Base-by-base conservation (phyloP, 2,113 vertebrate genomes). In the Dissostichus mawsoni region DNA sequence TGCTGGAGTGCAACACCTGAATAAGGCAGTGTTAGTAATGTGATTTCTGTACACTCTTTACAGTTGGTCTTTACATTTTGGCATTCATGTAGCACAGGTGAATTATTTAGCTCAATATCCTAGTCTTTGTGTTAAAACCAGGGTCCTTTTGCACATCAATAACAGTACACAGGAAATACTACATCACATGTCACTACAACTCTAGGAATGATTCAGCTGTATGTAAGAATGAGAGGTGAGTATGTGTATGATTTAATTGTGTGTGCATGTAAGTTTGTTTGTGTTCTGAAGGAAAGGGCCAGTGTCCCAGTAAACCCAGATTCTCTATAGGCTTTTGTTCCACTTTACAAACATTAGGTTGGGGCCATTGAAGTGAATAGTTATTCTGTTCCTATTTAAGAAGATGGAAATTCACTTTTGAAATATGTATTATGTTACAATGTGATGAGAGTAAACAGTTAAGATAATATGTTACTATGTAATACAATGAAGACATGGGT, bases 371-470 rank as follows among this genome's bases (percentile, higher is more conserved):
- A 89, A 84, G 78, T 91, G 64, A 92, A 81, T 93, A 93, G 92
- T 94, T 92, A 93, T 92, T 94, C 87, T 89, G 86, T 93, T 94
- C 81, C 82, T 93, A 93, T 94, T 94, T 93, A 94, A 94, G 85
- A 78, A 90, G 76, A 88, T 89, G 87, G 74, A 86, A 29, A 88
- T 88, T 83, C 78, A 85, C 66, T 83, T 93, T 92, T 89, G 78
- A 89, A 87, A 83, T 89, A 92, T 92, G 89, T 91, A 92, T 91
- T 89, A 92, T 92, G 92, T 94, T 94, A 81, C 89, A 88, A 89
- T 94, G 92, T 95, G 88, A 93, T 94, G 83, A 93, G 88, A 91
- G 80, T 91, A 83, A 93, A 84, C 64, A 9, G 84, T 84, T 90
- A 87, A 90, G 82, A 90, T 83, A 58, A 85, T 83, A 92, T 93